Evolutionary conservation across 2,888 invertebrate genomes (phyloP).

Genomic region (Crocallis elinguaria): DNA sequence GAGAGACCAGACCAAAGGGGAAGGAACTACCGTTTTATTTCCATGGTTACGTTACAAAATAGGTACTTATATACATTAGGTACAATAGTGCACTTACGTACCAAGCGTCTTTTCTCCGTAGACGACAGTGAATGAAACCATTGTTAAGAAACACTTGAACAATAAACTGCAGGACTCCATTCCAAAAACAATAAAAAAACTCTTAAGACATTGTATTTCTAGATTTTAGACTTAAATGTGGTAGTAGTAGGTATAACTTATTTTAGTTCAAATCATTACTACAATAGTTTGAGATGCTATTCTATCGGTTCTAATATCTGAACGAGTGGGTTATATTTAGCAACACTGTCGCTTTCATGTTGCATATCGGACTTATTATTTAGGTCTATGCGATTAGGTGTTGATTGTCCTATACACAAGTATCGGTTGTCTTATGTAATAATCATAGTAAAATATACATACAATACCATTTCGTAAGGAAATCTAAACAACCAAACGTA

Average conservation of each 20-base stretch:
- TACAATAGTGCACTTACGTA: slow-evolving; percentile 24
- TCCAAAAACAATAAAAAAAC: not conserved
- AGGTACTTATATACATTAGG: no score
- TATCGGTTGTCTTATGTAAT: not conserved
- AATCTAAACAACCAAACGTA: no score
- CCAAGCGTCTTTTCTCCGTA: slow-evolving; percentile 32
- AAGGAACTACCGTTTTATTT: not conserved
- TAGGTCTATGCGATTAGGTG: not conserved
- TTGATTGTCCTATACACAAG: not conserved
- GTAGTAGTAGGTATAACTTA: slow-evolving; percentile 1
- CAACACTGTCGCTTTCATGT: slow-evolving; percentile 25
- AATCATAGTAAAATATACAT: no score
- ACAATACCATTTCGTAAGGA: no score
- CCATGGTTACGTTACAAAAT: not conserved
- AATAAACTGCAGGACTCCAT: slow-evolving; percentile 19
- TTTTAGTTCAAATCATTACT: slow-evolving; percentile 26
- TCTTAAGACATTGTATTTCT: not conserved
- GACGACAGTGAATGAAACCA: slow-evolving; percentile 10
- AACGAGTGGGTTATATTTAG: slow-evolving; percentile 48
- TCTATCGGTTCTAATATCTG: slow-evolving; percentile 43
- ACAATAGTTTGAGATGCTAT: slow-evolving; percentile 47
- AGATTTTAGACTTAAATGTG: slow-evolving; percentile 13
- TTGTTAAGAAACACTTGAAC: slow-evolving; percentile 16
- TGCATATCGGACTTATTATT: slow-evolving; percentile 20
- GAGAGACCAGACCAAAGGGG: no score